Evolutionary conservation across 2,888 invertebrate genomes (phyloP).

Genomic region (Hydroisotoma schaefferi): DNA sequence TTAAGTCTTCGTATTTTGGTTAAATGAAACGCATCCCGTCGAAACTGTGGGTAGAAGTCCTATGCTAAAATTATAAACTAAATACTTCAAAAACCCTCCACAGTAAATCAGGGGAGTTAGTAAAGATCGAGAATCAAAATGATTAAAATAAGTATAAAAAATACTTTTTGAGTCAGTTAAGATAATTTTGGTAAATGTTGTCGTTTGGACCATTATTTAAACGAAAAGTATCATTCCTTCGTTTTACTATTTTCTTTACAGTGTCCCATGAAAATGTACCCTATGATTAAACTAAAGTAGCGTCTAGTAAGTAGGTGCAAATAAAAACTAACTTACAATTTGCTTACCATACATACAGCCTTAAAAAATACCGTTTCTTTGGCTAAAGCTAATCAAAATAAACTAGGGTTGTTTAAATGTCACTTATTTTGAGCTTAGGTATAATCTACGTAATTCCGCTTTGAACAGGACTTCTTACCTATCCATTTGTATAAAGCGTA

Average conservation of each 20-base stretch:
- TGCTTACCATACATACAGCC: background rate
- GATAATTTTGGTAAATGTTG: too few species aligned
- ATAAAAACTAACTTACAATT: background rate
- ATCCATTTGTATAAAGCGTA: background rate
- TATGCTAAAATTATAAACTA: too few species aligned
- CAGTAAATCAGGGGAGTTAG: too few species aligned
- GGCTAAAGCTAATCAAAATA: background rate
- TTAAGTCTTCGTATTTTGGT: background rate
- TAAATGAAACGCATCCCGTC: background rate
- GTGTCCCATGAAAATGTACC: conserved; percentile 3
- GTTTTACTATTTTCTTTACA: conserved; percentile 3
- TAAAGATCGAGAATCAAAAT: too few species aligned
- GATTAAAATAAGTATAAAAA: too few species aligned
- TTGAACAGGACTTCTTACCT: too few species aligned
- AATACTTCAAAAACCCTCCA: too few species aligned
- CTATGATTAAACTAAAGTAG: background rate
- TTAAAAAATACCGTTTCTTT: background rate
- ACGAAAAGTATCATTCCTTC: too few species aligned
- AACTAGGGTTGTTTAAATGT: conserved; percentile 15
- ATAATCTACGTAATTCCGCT: too few species aligned
- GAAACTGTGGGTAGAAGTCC: too few species aligned
- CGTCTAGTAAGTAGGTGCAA: background rate
- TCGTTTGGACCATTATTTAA: too few species aligned
- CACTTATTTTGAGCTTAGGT: conserved; percentile 1
- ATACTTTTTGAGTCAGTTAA: too few species aligned